These are phyloP conservation scores for Rhynchonycteris naso DNA, from an alignment of 2,797 vertebrate genomes.

Conservation along the genomic window DNA sequence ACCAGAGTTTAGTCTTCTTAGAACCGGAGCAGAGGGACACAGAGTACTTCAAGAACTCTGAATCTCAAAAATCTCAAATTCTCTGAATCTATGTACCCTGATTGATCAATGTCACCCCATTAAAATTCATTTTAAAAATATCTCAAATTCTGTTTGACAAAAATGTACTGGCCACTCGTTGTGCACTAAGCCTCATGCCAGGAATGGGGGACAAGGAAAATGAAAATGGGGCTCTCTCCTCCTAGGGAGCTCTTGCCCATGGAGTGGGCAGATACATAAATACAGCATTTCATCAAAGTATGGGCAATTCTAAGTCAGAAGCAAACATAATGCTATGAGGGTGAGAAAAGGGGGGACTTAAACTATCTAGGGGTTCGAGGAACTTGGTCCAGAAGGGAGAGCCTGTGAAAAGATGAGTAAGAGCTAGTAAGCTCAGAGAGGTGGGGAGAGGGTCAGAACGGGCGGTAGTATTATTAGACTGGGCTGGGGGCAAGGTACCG, in stretches of 20 bases:
- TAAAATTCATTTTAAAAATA: no score
- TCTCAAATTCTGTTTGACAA: neutral
- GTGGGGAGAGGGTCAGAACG: neutral
- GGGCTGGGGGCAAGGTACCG: neutral
- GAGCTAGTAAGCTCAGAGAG: neutral
- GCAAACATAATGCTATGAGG: neutral
- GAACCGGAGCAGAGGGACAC: neutral
- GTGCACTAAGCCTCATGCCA: neutral
- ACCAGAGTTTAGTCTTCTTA: slow-evolving; percentile 47
- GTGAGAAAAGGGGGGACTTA: neutral
- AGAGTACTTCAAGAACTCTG: neutral
- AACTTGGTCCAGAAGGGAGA: neutral
- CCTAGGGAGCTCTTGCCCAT: neutral
- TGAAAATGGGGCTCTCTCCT: neutral
- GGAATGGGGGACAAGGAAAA: neutral
- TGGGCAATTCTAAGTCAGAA: neutral
- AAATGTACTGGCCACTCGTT: neutral
- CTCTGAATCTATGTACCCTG: no score
- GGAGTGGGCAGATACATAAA: neutral
- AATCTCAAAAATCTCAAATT: neutral
- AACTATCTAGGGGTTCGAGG: neutral
- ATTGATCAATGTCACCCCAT: no score
- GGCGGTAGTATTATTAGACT: neutral
- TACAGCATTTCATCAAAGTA: neutral
- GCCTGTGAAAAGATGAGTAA: neutral